phyloP scores from a whole-genome alignment of 2,113 vertebrate genomes.

The Dasyurus viverrinus region DNA sequence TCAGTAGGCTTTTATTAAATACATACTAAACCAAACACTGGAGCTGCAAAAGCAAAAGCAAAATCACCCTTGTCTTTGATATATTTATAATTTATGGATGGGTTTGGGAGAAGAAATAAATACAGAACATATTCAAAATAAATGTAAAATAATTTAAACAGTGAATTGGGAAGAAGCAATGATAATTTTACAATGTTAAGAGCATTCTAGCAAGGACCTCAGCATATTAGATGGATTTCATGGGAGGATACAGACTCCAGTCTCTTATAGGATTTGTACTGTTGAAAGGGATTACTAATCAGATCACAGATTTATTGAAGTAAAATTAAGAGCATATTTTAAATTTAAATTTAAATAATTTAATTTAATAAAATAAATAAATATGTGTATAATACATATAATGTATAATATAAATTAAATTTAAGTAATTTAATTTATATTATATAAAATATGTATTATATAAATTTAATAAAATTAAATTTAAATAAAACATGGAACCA shows the following conservation, averaged over 20 bases:
- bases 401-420: no score
- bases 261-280: background rate
- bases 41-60: background rate
- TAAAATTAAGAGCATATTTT: background rate
- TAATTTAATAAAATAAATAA: no score
- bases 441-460: no score
- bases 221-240: background rate
- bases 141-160: background rate
- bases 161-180: background rate
- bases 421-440: no score
- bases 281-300: background rate
- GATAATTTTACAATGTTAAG: background rate
- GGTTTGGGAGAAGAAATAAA: background rate
- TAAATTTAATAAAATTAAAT: no score
- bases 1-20: background rate
- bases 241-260: background rate
- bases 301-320: background rate
- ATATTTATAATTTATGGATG: background rate
- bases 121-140: background rate
- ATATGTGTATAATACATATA: no score
- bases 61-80: background rate
- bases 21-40: background rate
- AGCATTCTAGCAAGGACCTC: background rate
- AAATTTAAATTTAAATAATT: no score
- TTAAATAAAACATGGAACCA: background rate